phyloP scores from a whole-genome alignment of 2,888 invertebrate genomes.

The Oscheius sp. region DNA sequence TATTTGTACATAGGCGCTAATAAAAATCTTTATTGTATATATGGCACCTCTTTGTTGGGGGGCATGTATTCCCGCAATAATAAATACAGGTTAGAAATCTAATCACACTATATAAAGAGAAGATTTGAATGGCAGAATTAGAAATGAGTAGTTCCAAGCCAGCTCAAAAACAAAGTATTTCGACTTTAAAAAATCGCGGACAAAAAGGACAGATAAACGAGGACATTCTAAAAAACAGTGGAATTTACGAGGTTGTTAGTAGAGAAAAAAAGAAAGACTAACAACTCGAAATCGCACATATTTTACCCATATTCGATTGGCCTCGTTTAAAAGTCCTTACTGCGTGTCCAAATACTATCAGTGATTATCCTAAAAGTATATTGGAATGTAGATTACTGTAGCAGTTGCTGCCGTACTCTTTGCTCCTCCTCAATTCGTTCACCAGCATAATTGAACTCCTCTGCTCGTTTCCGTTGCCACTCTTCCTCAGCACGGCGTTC shows the following conservation, averaged over 20 bases:
- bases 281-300: background rate
- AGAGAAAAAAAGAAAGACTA: background rate
- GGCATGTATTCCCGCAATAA: slow-evolving; percentile 2
- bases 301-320: background rate
- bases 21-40: background rate
- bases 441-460: slow-evolving; percentile 26
- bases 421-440: slow-evolving; percentile 27
- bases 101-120: background rate
- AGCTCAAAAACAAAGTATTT: background rate
- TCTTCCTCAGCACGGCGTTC: slow-evolving; percentile 23
- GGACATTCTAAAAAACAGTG: background rate
- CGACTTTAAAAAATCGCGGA: background rate
- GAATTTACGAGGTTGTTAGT: background rate
- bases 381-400: slow-evolving; percentile 8
- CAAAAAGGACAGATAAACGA: slow-evolving; percentile 11
- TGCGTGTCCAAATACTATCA: background rate
- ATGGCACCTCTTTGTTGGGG: too few species aligned
- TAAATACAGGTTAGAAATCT: background rate
- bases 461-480: slow-evolving; percentile 13
- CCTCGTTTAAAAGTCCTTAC: slow-evolving; percentile 2
- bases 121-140: background rate
- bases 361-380: background rate
- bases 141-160: too few species aligned
- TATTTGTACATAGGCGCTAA: slow-evolving; percentile 2
- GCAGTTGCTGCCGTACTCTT: slow-evolving; percentile 13